Evolutionary conservation across 92 coral and sea anemone species (phyloP).

Genomic region (Epizoanthus rinbou): DNA sequence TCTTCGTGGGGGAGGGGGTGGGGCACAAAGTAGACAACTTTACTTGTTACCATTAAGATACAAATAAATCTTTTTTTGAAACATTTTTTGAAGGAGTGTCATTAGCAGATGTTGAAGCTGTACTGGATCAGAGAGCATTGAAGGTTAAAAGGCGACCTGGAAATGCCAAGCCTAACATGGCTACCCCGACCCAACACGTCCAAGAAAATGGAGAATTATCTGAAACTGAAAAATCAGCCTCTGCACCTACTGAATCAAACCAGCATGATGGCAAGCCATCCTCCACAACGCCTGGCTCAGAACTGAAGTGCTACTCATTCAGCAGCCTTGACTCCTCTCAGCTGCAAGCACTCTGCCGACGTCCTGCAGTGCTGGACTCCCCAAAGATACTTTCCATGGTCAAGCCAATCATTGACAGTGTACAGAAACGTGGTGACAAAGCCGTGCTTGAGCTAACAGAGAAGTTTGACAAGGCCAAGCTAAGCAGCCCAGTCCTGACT

Average conservation of each 20-base stretch:
- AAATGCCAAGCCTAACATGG: conserved; percentile 47
- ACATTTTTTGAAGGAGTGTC: conserved; percentile 44
- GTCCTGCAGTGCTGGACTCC: conserved; percentile 55
- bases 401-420: conserved; percentile 44
- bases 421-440: conserved; percentile 46
- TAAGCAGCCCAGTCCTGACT: conserved; percentile 42
- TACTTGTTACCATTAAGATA: not conserved
- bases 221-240: conserved; percentile 3
- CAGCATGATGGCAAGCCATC: not conserved
- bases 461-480: conserved; percentile 57
- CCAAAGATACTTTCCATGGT: conserved; percentile 53
- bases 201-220: not conserved
- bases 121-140: conserved; percentile 50
- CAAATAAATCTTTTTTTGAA: not conserved
- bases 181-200: not conserved
- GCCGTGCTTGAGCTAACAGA: conserved; percentile 55
- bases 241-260: not conserved
- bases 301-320: conserved; percentile 33
- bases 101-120: conserved; percentile 46
- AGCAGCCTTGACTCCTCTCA: conserved; percentile 27
- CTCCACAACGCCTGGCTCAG: not conserved
- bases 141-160: conserved; percentile 60
- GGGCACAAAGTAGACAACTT: not conserved
- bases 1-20: too few relatives aligned
- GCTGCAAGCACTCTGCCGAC: conserved; percentile 50